phyloP scores from a whole-genome alignment of 2,113 vertebrate genomes.

The Neomonachus schauinslandi region DNA sequence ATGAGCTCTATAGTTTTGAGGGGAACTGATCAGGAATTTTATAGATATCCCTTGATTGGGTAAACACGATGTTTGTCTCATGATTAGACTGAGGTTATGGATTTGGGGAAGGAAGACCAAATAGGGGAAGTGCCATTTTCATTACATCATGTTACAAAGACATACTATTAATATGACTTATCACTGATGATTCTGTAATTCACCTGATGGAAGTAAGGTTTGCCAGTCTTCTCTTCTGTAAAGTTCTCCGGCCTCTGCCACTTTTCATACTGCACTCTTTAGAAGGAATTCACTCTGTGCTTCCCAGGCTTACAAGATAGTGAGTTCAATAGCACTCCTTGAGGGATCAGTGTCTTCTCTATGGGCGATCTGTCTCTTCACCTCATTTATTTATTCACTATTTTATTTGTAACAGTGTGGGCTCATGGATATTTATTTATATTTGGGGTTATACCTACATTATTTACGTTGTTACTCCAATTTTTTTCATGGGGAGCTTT shows the following conservation, averaged over 20 bases:
- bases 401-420: background rate
- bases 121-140: background rate
- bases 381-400: background rate
- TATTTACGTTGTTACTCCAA: background rate
- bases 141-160: background rate
- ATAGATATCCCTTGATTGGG: background rate
- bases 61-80: background rate
- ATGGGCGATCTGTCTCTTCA: background rate
- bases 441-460: background rate
- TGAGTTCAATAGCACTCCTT: background rate
- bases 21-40: background rate
- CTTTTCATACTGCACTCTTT: background rate
- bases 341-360: background rate
- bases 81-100: background rate
- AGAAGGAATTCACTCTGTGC: background rate
- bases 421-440: background rate
- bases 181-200: background rate
- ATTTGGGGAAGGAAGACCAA: background rate
- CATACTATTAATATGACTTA: background rate
- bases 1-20: background rate
- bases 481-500: background rate
- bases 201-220: background rate
- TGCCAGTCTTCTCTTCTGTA: background rate
- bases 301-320: background rate
- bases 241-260: too few species aligned